phyloP scores from a whole-genome alignment of 2,888 invertebrate genomes.

The Oasisia sp. region DNA sequence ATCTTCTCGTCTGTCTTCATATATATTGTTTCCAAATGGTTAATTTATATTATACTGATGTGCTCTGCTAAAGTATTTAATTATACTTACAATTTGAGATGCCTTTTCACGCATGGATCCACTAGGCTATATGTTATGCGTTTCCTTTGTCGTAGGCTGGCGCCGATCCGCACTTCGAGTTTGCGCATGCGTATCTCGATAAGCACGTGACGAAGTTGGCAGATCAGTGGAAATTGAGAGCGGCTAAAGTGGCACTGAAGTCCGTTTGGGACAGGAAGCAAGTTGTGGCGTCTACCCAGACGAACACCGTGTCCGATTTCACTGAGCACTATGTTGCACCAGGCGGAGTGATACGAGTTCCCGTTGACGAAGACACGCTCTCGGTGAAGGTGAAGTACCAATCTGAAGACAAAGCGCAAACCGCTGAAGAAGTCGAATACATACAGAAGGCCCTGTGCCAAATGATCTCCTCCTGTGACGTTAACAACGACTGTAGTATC shows the following conservation, averaged over 20 bases:
- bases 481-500: no score
- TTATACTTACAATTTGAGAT: no score
- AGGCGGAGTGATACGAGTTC: background rate
- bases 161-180: background rate
- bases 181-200: background rate
- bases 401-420: background rate
- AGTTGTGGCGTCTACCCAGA: background rate
- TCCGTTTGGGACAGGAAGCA: background rate
- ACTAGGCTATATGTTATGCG: background rate
- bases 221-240: background rate
- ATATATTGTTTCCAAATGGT: no score
- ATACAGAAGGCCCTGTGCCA: no score
- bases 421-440: background rate
- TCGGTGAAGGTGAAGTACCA: background rate
- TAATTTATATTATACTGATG: no score
- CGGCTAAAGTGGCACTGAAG: background rate
- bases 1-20: no score
- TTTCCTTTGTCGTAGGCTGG: background rate
- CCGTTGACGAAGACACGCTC: background rate
- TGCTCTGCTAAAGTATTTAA: no score
- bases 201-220: background rate
- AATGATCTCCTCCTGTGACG: no score
- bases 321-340: background rate
- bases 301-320: background rate
- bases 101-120: no score